phyloP scores from a whole-genome alignment of 1,140 invertebrate genomes.

The Brachionus manjavacas region DNA sequence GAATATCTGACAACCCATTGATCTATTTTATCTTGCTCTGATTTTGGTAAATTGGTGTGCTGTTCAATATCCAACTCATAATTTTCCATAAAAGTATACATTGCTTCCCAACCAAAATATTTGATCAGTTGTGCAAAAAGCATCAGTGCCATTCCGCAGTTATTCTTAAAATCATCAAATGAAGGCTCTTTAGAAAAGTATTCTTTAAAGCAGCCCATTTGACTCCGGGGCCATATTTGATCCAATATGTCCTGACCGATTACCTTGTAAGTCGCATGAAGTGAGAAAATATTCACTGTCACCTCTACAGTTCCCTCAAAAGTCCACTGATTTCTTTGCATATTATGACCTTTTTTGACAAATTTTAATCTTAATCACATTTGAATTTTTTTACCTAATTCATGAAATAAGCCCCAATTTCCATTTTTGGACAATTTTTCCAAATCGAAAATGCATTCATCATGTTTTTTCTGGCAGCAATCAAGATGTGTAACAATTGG shows the following conservation, averaged over 20 bases:
- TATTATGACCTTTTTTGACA: slow-evolving; percentile 13
- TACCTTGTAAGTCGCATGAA: slow-evolving; percentile 46
- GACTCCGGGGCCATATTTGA: slow-evolving; percentile 44
- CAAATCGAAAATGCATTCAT: slow-evolving; percentile 42
- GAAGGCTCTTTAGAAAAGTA: slow-evolving; percentile 36
- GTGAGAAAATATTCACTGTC: slow-evolving; percentile 47
- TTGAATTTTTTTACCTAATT: slow-evolving; percentile 45
- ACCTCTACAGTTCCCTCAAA: slow-evolving; percentile 46
- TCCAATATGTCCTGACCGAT: slow-evolving; percentile 43
- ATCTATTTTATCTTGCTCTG: slow-evolving; percentile 44
- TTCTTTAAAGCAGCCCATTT: background rate
- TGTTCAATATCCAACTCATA: slow-evolving; percentile 42
- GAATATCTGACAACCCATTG: slow-evolving; percentile 44
- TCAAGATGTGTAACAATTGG: slow-evolving; percentile 47
- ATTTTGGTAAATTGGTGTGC: slow-evolving; percentile 9
- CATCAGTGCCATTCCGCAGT: slow-evolving; percentile 43
- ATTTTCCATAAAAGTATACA: slow-evolving; percentile 43
- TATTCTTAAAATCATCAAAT: slow-evolving; percentile 40
- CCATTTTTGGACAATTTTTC: slow-evolving; percentile 42
- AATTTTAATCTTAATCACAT: background rate
- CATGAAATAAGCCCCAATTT: slow-evolving; percentile 47
- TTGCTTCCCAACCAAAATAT: slow-evolving; percentile 43
- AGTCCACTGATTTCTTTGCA: slow-evolving; percentile 44
- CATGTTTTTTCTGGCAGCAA: slow-evolving; percentile 43
- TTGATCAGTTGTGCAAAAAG: slow-evolving; percentile 44